Base-by-base conservation (phyloP, 2,113 vertebrate species). In the Hippocampus abdominalis region DNA sequence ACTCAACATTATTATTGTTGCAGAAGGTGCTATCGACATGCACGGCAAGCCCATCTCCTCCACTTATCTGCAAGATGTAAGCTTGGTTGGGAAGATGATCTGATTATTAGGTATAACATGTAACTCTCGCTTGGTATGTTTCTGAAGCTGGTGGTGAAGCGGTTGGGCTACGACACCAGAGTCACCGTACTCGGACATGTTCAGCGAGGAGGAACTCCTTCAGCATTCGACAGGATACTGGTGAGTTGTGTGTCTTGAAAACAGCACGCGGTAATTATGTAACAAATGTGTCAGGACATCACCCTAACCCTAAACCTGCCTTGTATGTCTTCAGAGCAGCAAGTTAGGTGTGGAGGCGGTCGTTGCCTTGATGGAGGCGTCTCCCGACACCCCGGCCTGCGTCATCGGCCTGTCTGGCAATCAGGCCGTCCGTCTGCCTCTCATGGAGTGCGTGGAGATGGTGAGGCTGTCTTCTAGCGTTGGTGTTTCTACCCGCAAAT, bases 361-460 rank as follows among this genome's bases (percentile, higher is more conserved):
- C 64, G 89, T 98, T 64, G 94, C 95, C 0, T 87, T 98, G 81
- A 85, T 98, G 87, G 96, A 98, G 80, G 95, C 95, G 67, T 91
- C 94, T 0, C 93, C 96, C 0, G 92, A 96, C 79, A 96, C 95
- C 0, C 94, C 95, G 0, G 93, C 96, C 72, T 98, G 95, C 0
- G 96, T 95, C 81, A 96, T 98, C 63, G 96, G 94, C 84, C 94
- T 96, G 46, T 96, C 94, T 0, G 96, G 96, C 39, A 98, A 98
- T 93, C 93, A 95, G 46, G 89, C 94, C 0, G 94, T 98, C 44
- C 92, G 94, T 53, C 93, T 98, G 75, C 96, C 96, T 0, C 94
- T 98, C 4, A 94, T 98, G 94, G 96, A 98, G 84, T 96, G 95
- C 0, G 96, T 98, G 60, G 95, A 96, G 87, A 93, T 98, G 94